phyloP scores from a whole-genome alignment of 1,140 invertebrate species.

The Hycleus cichorii region DNA sequence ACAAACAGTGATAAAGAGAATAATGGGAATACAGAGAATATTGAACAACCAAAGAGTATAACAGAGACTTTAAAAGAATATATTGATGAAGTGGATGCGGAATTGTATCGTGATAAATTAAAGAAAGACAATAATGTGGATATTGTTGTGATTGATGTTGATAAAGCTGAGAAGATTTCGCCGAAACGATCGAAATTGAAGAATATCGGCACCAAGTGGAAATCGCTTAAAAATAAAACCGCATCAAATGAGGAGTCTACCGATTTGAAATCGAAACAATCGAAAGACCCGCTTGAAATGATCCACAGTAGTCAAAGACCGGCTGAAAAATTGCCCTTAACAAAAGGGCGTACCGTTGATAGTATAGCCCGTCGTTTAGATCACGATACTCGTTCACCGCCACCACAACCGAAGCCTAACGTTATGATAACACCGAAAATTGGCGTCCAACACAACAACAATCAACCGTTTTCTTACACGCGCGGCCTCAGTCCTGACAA shows the following conservation, averaged over 20 bases:
- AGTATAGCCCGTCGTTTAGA: constrained; percentile 56
- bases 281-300: constrained; percentile 46
- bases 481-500: constrained; percentile 41
- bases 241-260: constrained; percentile 34
- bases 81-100: constrained; percentile 33
- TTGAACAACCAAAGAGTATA: constrained; percentile 20
- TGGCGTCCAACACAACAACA: constrained; percentile 59
- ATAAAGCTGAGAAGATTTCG: constrained; percentile 36
- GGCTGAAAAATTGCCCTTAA: constrained; percentile 53
- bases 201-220: constrained; percentile 28
- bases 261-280: constrained; percentile 40
- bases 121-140: constrained; percentile 13
- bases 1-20: constrained; percentile 20
- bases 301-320: constrained; percentile 61
- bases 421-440: constrained; percentile 52
- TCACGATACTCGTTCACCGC: constrained; percentile 55
- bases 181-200: constrained; percentile 18
- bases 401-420: constrained; percentile 51
- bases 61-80: constrained; percentile 33
- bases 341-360: constrained; percentile 56
- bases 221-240: constrained; percentile 24
- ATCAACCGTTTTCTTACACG: constrained; percentile 69
- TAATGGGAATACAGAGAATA: constrained; percentile 8
- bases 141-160: constrained; percentile 37
- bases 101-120: constrained; percentile 29